Evolutionary conservation across 2,797 vertebrate genomes (phyloP).

Genomic region (Staurois parvus): DNA sequence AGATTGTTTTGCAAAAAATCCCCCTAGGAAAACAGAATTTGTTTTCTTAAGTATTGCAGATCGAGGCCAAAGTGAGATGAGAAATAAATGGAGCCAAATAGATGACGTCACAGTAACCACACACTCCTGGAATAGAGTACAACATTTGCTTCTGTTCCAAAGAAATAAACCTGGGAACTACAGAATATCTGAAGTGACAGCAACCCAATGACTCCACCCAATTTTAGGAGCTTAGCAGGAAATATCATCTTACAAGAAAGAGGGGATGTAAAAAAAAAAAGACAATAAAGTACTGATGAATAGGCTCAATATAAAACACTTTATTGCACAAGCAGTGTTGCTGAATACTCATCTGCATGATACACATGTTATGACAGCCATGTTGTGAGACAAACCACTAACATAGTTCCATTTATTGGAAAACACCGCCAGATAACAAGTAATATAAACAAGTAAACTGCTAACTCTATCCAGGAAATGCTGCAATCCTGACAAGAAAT

Average conservation of each 20-base stretch:
- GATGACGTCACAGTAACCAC: constrained; percentile 58
- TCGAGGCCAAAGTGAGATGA: constrained; percentile 57
- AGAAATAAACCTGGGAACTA: constrained; percentile 52
- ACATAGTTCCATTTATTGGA: no score
- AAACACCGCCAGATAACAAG: no score
- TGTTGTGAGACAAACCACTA: no score
- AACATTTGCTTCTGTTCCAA: constrained; percentile 45
- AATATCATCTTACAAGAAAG: constrained; percentile 27
- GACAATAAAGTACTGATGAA: background rate
- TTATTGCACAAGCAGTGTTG: no score
- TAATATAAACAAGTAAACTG: no score
- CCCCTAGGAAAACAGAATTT: constrained; percentile 10
- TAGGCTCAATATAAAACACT: no score
- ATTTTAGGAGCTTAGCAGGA: constrained; percentile 8
- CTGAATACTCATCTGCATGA: no score
- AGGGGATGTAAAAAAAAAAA: constrained; percentile 5
- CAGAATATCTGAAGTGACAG: constrained; percentile 45
- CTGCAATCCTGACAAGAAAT: no score
- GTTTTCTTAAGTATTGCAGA: constrained; percentile 36
- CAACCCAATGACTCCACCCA: constrained; percentile 23
- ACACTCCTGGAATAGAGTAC: constrained; percentile 41
- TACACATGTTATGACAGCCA: no score
- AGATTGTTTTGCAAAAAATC: background rate
- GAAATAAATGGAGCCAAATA: constrained; percentile 35
- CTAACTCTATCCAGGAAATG: no score